These are phyloP conservation scores for Pelagia noctiluca DNA, from an alignment of 30 jellyfish, hydroid and myxozoan genomes.

Conservation along the genomic window DNA sequence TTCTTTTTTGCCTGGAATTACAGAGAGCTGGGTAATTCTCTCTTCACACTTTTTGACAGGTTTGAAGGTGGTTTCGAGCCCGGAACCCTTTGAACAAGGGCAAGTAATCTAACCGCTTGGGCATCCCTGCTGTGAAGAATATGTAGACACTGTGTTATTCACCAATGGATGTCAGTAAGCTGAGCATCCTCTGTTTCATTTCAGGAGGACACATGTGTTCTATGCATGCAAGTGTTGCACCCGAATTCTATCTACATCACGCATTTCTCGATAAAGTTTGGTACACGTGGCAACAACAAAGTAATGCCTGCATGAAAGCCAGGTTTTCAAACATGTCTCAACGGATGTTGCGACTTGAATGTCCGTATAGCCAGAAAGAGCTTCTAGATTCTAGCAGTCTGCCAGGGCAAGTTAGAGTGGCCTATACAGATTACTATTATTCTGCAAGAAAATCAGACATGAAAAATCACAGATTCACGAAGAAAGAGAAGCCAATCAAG, in stretches of 20 bases:
- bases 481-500: too few species aligned
- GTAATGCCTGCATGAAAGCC: slow-evolving; percentile 40
- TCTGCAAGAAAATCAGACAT: background rate
- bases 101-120: too few species aligned
- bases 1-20: too few species aligned
- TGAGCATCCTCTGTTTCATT: background rate
- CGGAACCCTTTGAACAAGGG: too few species aligned
- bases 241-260: slow-evolving; percentile 75
- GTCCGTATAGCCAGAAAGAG: slow-evolving; percentile 46
- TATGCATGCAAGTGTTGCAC: slow-evolving; percentile 63
- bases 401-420: slow-evolving; percentile 53
- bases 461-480: too few species aligned
- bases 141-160: background rate
- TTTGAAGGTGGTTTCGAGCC: too few species aligned
- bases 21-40: too few species aligned
- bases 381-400: slow-evolving; percentile 26
- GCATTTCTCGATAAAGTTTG: slow-evolving; percentile 72
- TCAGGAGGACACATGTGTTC: slow-evolving; percentile 85
- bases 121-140: too few species aligned
- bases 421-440: slow-evolving; percentile 54
- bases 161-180: background rate
- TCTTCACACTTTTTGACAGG: too few species aligned
- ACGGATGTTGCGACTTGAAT: slow-evolving; percentile 36
- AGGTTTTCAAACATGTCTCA: slow-evolving; percentile 11
- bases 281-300: slow-evolving; percentile 72